phyloP scores from a whole-genome alignment of 2,888 invertebrate genomes.

The Heliconius ismenius region DNA sequence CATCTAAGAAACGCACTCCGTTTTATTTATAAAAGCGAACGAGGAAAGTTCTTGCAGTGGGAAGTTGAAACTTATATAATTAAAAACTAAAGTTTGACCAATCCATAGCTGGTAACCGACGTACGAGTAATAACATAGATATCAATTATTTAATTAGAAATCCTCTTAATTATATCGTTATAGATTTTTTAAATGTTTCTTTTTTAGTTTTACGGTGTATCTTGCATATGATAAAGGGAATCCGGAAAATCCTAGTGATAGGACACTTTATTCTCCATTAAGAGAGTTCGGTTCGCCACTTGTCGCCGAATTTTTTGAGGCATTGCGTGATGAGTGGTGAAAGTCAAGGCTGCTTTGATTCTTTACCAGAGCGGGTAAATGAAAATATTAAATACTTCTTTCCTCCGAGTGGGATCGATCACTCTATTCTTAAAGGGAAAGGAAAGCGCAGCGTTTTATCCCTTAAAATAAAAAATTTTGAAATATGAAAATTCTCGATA shows the following conservation, averaged over 20 bases:
- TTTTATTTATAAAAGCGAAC: slow-evolving; percentile 12
- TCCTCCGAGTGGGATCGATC: neutral
- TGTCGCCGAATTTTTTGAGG: neutral
- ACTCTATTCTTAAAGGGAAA: too few relatives aligned
- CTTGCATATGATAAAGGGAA: neutral
- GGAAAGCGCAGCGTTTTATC: too few relatives aligned
- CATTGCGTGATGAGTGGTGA: neutral
- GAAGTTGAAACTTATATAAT: slow-evolving; percentile 2
- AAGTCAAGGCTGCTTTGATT: neutral
- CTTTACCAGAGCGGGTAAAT: neutral
- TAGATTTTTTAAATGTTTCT: too few relatives aligned
- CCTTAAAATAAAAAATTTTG: neutral
- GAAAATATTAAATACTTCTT: neutral
- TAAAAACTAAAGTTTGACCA: slow-evolving; percentile 18
- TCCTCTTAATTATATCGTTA: too few relatives aligned
- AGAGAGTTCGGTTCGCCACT: neutral
- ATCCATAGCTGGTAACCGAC: neutral
- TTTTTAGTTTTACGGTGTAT: neutral
- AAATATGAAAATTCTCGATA: neutral
- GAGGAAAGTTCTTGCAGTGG: neutral
- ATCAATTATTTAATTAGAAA: too few relatives aligned
- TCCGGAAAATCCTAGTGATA: neutral
- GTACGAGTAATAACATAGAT: too few relatives aligned
- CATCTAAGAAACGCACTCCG: neutral
- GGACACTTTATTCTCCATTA: neutral